Evolutionary conservation across 2,797 vertebrate genomes (phyloP).

Genomic region (Pseudochaenichthys georgianus): DNA sequence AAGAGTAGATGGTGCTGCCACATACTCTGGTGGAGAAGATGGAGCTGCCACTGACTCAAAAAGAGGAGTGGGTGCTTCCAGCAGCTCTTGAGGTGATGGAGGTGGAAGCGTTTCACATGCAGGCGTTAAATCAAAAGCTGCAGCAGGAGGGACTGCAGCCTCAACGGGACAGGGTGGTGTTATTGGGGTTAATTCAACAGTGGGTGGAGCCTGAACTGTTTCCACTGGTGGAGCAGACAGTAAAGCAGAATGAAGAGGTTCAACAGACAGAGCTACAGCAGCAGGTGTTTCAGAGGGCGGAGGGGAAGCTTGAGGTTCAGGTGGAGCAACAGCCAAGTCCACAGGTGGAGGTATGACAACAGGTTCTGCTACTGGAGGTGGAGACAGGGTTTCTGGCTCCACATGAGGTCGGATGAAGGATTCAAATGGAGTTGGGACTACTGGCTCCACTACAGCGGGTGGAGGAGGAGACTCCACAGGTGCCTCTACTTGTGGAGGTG

Average conservation of each 20-base stretch:
- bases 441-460: constrained; percentile 25
- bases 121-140: constrained; percentile 13
- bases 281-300: constrained; percentile 14
- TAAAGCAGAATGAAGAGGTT: constrained; percentile 11
- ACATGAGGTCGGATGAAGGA: constrained; percentile 4
- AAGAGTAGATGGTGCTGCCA: not conserved
- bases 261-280: constrained; percentile 27
- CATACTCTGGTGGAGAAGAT: not conserved
- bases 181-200: constrained; percentile 24
- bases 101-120: constrained; percentile 29
- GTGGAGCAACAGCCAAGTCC: constrained; percentile 23
- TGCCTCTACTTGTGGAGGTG: constrained; percentile 23
- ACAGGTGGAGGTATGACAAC: constrained; percentile 19
- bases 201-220: constrained; percentile 1
- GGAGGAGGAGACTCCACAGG: constrained; percentile 24
- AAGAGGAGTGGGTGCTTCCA: not conserved
- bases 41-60: constrained; percentile 4
- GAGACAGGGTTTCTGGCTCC: constrained; percentile 23
- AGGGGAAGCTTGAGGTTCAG: constrained; percentile 26
- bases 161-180: constrained; percentile 31
- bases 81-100: constrained; percentile 7
- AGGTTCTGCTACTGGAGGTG: constrained; percentile 11
- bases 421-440: constrained; percentile 32
- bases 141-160: not conserved
- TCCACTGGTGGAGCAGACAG: constrained; percentile 17